Base-by-base conservation (phyloP, 2,888 invertebrate species). In the Brachyopa scutellaris region DNA sequence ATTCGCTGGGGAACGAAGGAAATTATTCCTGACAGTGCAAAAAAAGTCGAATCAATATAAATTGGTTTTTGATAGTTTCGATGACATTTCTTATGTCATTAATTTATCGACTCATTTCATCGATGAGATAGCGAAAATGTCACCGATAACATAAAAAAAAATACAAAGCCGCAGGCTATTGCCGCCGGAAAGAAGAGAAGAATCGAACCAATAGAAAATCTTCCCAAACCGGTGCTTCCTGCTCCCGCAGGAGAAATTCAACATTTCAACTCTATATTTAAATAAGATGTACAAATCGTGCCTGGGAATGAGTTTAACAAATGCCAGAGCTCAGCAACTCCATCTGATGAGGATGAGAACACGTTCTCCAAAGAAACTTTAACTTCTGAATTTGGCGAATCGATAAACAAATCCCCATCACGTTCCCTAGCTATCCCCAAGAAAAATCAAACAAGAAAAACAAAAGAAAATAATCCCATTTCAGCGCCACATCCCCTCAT, bases 391-490 rank as follows among this genome's bases (percentile, higher is more conserved):
- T 45, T 47, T 73, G 45, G 62, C 74, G 69, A 57, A 80, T 80
- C 79, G 79, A 80, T 74, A 74, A 74, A 62, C 62, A 62, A 74
- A 74, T 73, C 72, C 53, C 59, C 38, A 23, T 61, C 73, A 79
- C 66, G 79, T 73, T 61, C 2, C 15, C 21, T 31, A 33, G 33
- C 42, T 13, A 51, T 51, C 66, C 21, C 8, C 36, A 45, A 53
- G 11, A n/a, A 61, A 66, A 69, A 21, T 13, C 29, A 11, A 55
- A 61, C 15, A 21, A 64, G 21, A 53, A 40, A 45, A 55, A 11
- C 42, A 47, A 70, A 70, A 64, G 11, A 45, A 11, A 79, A 33
- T n/a, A 57, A 62, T 49, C 49, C 61, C 47, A 61, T 67, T 73
- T 73, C 73, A 61, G 29, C 45, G 45, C 42, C 51, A 36, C 49